Percentiles rank a stretch among this genome's conserved stretches.
Conservation (phyloP, 2,888 invertebrate genomes). For the Pterobdella sp. region DNA sequence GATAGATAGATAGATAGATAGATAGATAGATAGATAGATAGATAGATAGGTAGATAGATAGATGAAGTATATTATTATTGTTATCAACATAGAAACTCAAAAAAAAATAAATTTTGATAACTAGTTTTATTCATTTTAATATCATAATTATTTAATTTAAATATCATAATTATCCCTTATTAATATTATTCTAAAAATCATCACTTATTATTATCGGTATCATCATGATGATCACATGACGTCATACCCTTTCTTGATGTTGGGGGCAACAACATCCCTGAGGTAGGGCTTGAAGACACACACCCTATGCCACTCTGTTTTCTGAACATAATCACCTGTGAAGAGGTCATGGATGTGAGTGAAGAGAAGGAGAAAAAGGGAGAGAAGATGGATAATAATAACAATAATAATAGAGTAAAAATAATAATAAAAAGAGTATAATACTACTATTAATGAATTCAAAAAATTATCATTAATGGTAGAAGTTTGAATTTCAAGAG, state of each 20-base stretch:
- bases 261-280: constrained; percentile 69
- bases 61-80: neutral
- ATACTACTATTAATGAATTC: neutral
- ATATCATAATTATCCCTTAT: too few species aligned
- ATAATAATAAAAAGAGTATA: neutral
- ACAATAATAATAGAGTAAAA: constrained; percentile 10
- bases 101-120: too few species aligned
- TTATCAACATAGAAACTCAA: neutral
- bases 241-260: constrained; percentile 66
- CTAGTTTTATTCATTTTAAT: too few species aligned
- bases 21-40: neutral
- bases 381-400: neutral
- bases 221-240: neutral
- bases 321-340: constrained; percentile 54
- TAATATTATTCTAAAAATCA: too few species aligned
- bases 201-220: too few species aligned
- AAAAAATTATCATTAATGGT: neutral
- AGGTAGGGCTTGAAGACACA: constrained; percentile 77
- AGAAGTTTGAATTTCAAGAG: neutral
- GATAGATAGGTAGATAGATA: neutral
- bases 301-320: constrained; percentile 84
- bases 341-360: neutral
- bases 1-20: neutral
- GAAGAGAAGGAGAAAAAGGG: neutral
- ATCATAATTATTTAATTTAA: too few species aligned